phyloP scores from a whole-genome alignment of 2,113 vertebrate species.

The Cynopterus brachyotis region DNA sequence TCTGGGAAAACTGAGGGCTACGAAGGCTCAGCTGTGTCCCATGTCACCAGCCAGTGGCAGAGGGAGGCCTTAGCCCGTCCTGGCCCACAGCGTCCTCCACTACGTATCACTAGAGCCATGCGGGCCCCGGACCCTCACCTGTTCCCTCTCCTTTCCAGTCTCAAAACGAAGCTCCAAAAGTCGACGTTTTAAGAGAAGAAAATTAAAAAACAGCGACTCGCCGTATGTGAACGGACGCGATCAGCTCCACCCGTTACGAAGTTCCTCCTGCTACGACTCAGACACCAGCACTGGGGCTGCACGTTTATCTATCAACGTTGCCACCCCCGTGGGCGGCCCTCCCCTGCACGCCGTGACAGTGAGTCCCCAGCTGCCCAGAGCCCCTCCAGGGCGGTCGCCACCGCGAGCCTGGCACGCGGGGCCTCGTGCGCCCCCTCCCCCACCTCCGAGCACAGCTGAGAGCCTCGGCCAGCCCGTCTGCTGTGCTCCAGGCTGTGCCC shows the following conservation, averaged over 20 bases:
- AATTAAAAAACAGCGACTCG: too few relatives aligned
- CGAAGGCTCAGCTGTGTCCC: accelerated
- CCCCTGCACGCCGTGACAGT: too few relatives aligned
- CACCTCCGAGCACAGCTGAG: not conserved
- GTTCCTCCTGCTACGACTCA: accelerated
- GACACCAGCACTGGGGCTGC: not conserved
- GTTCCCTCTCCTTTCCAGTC: not conserved
- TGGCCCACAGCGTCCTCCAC: accelerated
- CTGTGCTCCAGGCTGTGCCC: accelerated
- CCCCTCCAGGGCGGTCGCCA: too few relatives aligned
- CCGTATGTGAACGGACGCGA: accelerated
- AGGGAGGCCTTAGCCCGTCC: accelerated
- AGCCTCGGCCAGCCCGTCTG: not conserved
- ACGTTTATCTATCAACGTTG: accelerated
- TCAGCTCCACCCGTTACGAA: not conserved
- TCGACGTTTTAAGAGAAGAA: not conserved
- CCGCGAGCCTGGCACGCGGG: too few relatives aligned
- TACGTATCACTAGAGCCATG: accelerated
- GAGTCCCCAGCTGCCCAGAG: too few relatives aligned
- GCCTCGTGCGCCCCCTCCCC: too few relatives aligned
- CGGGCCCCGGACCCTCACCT: not conserved
- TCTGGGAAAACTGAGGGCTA: too few relatives aligned
- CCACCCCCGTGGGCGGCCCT: too few relatives aligned
- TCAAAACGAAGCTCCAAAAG: not conserved
- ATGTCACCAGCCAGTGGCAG: accelerated